Percentiles rank a stretch among this genome's conserved stretches.
Evolutionary conservation across 2,888 invertebrate genomes (phyloP).

Genomic region (Agriopis marginaria): DNA sequence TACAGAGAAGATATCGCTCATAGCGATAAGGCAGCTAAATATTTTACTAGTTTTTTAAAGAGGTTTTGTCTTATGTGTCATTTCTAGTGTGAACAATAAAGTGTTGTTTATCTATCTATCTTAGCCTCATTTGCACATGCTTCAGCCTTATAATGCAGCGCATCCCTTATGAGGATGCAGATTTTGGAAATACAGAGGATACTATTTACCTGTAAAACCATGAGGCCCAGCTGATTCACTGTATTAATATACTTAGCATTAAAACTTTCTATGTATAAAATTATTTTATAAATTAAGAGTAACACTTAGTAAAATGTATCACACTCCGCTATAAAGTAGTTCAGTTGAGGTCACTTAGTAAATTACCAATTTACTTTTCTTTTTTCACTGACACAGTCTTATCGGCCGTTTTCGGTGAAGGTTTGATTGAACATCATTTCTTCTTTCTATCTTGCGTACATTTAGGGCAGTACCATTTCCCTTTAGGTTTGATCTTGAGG

Average conservation of each 20-base stretch:
- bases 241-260: neutral
- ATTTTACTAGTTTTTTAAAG: no score
- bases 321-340: constrained; percentile 17
- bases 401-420: constrained; percentile 66
- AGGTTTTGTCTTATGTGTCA: no score
- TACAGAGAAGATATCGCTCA: no score
- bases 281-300: constrained; percentile 21
- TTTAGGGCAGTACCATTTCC: constrained; percentile 98
- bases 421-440: constrained; percentile 87
- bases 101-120: no score
- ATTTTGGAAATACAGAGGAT: no score
- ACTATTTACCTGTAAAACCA: neutral
- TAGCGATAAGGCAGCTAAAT: no score
- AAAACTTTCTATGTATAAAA: constrained; percentile 13
- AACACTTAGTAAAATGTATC: constrained; percentile 35
- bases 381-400: constrained; percentile 76
- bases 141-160: no score
- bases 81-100: no score
- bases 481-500: constrained; percentile 96
- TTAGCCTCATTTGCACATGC: no score
- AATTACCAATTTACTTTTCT: constrained; percentile 63
- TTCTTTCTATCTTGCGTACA: constrained; percentile 94
- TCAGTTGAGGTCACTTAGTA: constrained; percentile 22
- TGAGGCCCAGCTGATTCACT: neutral
- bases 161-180: no score